Evolutionary conservation across 2,888 invertebrate species (phyloP).

Genomic region (Plebejus melissa): DNA sequence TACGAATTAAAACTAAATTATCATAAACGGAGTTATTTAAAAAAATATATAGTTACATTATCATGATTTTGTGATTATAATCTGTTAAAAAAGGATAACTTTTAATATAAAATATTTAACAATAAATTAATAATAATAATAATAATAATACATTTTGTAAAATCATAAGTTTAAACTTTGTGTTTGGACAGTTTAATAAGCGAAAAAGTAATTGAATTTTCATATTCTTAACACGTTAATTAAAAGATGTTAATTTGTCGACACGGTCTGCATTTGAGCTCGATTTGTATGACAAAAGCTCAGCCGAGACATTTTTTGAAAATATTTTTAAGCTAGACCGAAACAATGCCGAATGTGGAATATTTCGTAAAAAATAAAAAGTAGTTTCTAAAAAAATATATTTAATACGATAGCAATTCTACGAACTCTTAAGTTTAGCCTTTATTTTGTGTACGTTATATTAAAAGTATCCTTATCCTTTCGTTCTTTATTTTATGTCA

Average conservation of each 20-base stretch:
- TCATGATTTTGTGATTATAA: too few relatives aligned
- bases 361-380: not conserved
- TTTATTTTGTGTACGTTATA: too few relatives aligned
- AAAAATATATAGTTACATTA: too few relatives aligned
- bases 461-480: too few relatives aligned
- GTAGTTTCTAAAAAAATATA: not conserved
- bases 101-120: too few relatives aligned
- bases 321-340: not conserved
- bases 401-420: too few relatives aligned
- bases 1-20: too few relatives aligned
- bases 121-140: too few relatives aligned
- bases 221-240: not conserved
- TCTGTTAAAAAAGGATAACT: too few relatives aligned
- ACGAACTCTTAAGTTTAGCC: too few relatives aligned
- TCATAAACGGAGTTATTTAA: too few relatives aligned
- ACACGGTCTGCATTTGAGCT: not conserved
- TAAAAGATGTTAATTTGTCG: not conserved
- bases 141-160: not conserved
- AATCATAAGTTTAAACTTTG: not conserved
- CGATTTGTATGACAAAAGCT: not conserved
- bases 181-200: not conserved
- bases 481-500: too few relatives aligned
- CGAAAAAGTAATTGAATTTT: not conserved
- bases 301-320: not conserved
- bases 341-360: not conserved